A percentile compares a stretch with the other conserved stretches of the same genome.
Evolutionary conservation across 2,888 invertebrate genomes (phyloP).

Genomic region (Adelognathus sp.): DNA sequence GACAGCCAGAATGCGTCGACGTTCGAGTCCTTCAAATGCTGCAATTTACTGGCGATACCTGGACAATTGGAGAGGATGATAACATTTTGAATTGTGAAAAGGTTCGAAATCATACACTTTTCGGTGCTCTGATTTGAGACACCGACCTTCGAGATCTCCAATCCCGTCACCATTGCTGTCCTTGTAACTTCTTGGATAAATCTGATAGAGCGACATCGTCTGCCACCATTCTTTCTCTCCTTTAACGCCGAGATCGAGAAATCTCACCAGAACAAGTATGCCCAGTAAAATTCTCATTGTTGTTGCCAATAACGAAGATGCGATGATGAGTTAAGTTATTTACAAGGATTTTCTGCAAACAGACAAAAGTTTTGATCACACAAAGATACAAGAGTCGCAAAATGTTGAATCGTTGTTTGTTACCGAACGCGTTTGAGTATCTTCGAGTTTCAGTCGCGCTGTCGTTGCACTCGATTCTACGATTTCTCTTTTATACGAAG

Average conservation of each 20-base stretch:
- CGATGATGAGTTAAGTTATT: not conserved
- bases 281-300: conserved; percentile 35
- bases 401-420: not conserved
- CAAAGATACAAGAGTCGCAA: not conserved
- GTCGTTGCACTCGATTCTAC: not conserved
- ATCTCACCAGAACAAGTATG: conserved; percentile 22
- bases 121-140: not conserved
- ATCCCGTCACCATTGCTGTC: conserved; percentile 93
- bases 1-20: conserved; percentile 88
- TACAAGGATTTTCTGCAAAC: not conserved
- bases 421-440: not conserved
- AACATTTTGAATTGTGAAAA: not conserved
- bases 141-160: conserved; percentile 90
- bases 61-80: not conserved
- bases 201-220: conserved; percentile 91
- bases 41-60: conserved; percentile 85
- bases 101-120: not conserved
- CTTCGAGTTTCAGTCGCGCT: not conserved
- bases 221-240: conserved; percentile 90
- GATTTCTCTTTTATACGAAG: conserved; percentile 2
- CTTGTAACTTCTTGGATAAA: conserved; percentile 92
- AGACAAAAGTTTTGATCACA: not conserved
- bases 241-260: conserved; percentile 47
- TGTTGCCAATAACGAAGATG: no score
- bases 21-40: conserved; percentile 86